A percentile compares a stretch with the other conserved stretches of the same genome.
Evolutionary conservation across 1,140 invertebrate genomes (phyloP).

Genomic region (Drosophila guanche): DNA sequence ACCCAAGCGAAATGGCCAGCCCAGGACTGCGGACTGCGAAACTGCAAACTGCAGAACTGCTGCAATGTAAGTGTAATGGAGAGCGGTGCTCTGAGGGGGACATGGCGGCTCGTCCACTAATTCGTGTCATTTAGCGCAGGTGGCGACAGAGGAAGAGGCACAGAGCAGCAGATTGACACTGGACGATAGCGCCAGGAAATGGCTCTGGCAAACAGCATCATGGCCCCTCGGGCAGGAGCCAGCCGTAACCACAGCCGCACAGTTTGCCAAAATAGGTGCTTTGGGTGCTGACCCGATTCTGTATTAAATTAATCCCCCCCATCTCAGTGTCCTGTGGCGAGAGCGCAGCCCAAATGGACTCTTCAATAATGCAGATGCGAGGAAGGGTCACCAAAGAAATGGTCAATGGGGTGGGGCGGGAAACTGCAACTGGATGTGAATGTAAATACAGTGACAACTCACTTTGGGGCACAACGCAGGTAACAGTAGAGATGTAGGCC

Average conservation of each 20-base stretch:
- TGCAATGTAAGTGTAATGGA: constrained; percentile 67
- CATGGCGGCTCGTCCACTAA: constrained; percentile 56
- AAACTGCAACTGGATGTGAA: no score
- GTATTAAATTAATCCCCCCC: constrained; percentile 46
- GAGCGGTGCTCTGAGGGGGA: constrained; percentile 26
- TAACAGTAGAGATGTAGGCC: no score
- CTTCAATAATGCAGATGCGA: constrained; percentile 41
- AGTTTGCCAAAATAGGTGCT: constrained; percentile 63
- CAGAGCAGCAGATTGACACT: constrained; percentile 69
- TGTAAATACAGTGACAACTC: no score
- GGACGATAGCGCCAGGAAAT: constrained; percentile 69
- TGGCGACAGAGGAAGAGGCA: constrained; percentile 65
- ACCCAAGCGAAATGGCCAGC: constrained; percentile 59
- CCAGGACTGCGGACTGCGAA: constrained; percentile 17
- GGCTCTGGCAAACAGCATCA: constrained; percentile 37
- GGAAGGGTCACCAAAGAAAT: constrained; percentile 16
- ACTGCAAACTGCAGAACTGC: constrained; percentile 7
- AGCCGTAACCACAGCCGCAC: constrained; percentile 41
- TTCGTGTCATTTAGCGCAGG: constrained; percentile 78
- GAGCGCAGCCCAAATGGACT: constrained; percentile 5
- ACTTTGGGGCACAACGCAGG: no score
- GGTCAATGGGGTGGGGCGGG: neutral
- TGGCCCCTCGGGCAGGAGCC: constrained; percentile 11
- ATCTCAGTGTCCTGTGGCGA: constrained; percentile 14
- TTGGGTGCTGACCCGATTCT: constrained; percentile 65